These are phyloP conservation scores for Nannobrachium achirus DNA, from an alignment of 2,113 vertebrate species.

Conservation along the genomic window DNA sequence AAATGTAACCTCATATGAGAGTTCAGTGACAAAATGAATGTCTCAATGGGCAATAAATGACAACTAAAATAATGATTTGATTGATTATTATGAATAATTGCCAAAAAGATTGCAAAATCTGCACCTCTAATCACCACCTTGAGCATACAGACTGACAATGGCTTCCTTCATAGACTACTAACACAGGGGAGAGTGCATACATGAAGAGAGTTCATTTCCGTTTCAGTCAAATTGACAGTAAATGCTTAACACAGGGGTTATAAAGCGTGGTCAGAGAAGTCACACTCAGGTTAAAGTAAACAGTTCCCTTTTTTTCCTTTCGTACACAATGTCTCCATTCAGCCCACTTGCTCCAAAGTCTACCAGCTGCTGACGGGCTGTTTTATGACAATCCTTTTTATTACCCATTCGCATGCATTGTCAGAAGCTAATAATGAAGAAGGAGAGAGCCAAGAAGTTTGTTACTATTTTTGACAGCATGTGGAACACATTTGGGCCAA, in stretches of 20 bases:
- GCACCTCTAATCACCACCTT: no score
- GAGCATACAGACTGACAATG: neutral
- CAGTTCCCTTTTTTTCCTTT: neutral
- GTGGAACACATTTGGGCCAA: no score
- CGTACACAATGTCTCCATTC: neutral
- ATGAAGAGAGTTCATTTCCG: neutral
- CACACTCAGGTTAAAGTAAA: conserved; percentile 24
- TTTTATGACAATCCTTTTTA: neutral
- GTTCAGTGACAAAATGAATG: no score
- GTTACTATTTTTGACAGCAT: no score
- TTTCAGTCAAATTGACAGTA: neutral
- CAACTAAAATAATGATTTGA: no score
- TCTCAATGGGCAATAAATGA: no score
- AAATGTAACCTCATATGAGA: no score
- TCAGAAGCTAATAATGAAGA: neutral
- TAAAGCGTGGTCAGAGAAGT: conserved; percentile 9
- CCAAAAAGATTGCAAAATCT: no score
- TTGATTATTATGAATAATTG: no score
- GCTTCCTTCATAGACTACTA: neutral
- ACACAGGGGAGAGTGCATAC: neutral
- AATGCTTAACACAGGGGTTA: conserved; percentile 1
- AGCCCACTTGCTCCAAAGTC: conserved; percentile 32
- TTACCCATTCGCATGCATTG: neutral
- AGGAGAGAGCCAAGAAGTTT: neutral
- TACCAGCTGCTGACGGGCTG: neutral